Evolutionary conservation across 2,888 invertebrate species (phyloP), one percentile per base, ranked within the genome.

Genomic region (Podabrus alpinus): DNA sequence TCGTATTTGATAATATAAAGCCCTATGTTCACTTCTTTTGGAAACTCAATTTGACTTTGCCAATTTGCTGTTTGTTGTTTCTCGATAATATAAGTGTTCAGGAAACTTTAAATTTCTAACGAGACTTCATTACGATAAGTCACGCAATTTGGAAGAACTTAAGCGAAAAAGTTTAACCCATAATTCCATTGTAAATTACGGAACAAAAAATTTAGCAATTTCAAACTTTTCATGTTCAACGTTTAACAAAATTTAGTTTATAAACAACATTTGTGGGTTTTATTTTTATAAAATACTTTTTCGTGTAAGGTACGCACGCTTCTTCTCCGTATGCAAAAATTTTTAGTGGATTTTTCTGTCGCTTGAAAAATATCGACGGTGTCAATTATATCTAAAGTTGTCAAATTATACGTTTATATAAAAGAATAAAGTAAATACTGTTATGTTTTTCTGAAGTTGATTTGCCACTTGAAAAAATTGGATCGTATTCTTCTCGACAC

Each of bases 21-120:
- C 62, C 21, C 21, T 19, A 21, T 64, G 62, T 21, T 64, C 62
- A 19, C 9, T 21, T 64, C 21, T 64, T 64, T 64, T 64, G 45
- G 19, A 64, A 64, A 64, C 62, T 64, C 62, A 64, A 64, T 64
- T 64, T 64, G 62, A 64, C 62, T 64, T 64, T 64, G 62, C 21
- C 62, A 64, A 64, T 64, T 64, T 64, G 21, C 21, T 19, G 21
- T 19, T 64, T 64, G 62, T 64, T 64, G 62, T 64, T 64, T 11
- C 21, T 64, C 21, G 62, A 21, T 15, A 21, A 64, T 64, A 64
- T 9, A 21, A 19, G 62, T 64, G 62, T 45, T 45, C 45, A 4
- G 21, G 21, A 17, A 64, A 64, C 62, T 64, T 64, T 21, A 19
- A 64, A 64, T 21, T 64, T 64, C n/a, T 64, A 45, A 45, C 45